Evolutionary conservation across 2,888 invertebrate genomes (phyloP).

Genomic region (Coleophora deauratella): DNA sequence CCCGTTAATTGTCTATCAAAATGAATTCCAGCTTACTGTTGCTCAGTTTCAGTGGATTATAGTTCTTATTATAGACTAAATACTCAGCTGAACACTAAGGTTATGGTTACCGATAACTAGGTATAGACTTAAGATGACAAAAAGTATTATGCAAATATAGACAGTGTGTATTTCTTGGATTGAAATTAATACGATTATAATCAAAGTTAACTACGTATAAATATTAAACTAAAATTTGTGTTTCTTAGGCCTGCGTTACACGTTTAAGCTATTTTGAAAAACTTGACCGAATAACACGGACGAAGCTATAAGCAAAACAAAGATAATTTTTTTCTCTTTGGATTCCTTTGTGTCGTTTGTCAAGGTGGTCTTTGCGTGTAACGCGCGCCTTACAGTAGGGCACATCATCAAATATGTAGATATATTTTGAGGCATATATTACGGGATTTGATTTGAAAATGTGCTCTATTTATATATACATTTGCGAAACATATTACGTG

Average conservation of each 20-base stretch:
- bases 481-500: too few relatives aligned
- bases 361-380: not conserved
- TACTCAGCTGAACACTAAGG: slow-evolving; percentile 51
- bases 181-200: slow-evolving; percentile 40
- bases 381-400: slow-evolving; percentile 9
- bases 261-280: too few relatives aligned
- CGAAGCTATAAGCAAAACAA: too few relatives aligned
- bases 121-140: slow-evolving; percentile 60
- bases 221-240: not conserved
- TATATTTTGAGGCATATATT: too few relatives aligned
- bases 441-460: slow-evolving; percentile 27
- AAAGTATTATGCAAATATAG: slow-evolving; percentile 71
- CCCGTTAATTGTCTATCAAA: not conserved
- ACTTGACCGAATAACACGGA: too few relatives aligned
- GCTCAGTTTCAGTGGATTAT: slow-evolving; percentile 40
- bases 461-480: slow-evolving; percentile 26
- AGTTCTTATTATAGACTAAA: slow-evolving; percentile 42
- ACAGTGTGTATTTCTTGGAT: slow-evolving; percentile 60
- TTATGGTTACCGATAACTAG: slow-evolving; percentile 59
- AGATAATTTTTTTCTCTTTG: too few relatives aligned
- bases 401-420: slow-evolving; percentile 27
- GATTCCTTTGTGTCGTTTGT: too few relatives aligned
- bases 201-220: slow-evolving; percentile 16
- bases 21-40: slow-evolving; percentile 10
- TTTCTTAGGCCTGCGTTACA: too few relatives aligned